A percentile compares a stretch with the other conserved stretches of the same genome.
Evolutionary conservation across 2,113 vertebrate species (phyloP).

Genomic region (Macroglossus sobrinus): DNA sequence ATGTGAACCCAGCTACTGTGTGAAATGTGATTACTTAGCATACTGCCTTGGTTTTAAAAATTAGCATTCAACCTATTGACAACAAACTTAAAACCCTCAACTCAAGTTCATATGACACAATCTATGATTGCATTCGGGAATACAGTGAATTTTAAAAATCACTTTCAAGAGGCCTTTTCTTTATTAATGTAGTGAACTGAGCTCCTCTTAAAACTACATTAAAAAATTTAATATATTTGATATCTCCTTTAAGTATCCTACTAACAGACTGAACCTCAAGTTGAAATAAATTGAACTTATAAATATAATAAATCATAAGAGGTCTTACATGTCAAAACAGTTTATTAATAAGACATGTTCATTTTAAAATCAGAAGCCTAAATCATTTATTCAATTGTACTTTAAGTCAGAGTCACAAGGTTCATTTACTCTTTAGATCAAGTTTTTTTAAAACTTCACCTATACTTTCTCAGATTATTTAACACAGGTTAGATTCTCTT

Average conservation of each 20-base stretch:
- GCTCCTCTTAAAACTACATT: not conserved
- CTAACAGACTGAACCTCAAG: not conserved
- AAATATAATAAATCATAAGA: not conserved
- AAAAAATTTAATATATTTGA: not conserved
- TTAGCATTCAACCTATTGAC: not conserved
- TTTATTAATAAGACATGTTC: not conserved
- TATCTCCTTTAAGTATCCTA: not conserved
- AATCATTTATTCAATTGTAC: not conserved
- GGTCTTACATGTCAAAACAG: not conserved
- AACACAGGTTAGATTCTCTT: not conserved
- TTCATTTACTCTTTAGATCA: not conserved
- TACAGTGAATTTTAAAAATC: not conserved
- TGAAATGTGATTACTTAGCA: not conserved
- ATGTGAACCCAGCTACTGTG: not conserved
- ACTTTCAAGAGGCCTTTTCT: not conserved
- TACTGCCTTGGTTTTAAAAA: not conserved
- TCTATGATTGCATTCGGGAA: not conserved
- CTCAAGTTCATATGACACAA: not conserved
- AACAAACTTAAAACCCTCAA: not conserved
- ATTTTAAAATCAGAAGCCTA: not conserved
- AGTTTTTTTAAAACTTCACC: not conserved
- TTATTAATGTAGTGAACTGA: not conserved
- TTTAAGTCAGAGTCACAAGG: not conserved
- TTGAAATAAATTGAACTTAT: not conserved
- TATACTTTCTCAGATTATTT: not conserved